Conservation (phyloP, 1,140 invertebrate species). For the Thrips palmi region DNA sequence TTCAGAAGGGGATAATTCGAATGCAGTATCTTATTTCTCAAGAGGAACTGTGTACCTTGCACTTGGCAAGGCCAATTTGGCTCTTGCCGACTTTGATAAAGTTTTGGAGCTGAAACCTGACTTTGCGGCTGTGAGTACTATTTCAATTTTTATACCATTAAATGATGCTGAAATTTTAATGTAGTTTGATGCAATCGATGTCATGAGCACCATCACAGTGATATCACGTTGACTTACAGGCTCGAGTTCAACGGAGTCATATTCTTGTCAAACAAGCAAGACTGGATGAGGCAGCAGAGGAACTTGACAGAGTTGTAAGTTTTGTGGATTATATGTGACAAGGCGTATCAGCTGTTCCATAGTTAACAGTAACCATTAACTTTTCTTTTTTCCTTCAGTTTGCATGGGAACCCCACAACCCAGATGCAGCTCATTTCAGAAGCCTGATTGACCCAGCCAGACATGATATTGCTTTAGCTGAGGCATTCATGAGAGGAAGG, state of each 20-base stretch:
- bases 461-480: slow-evolving; percentile 44
- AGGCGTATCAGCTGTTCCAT: slow-evolving; percentile 4
- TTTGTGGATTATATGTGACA: slow-evolving; percentile 2
- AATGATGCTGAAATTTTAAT: too few relatives aligned
- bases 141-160: slow-evolving; percentile 4
- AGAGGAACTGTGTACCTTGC: slow-evolving; percentile 94
- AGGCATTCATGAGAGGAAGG: slow-evolving; percentile 40
- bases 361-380: slow-evolving; percentile 8
- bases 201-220: too few relatives aligned
- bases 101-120: slow-evolving; percentile 89
- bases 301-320: slow-evolving; percentile 74
- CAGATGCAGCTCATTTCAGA: slow-evolving; percentile 41
- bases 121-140: slow-evolving; percentile 52
- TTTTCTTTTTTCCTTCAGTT: slow-evolving; percentile 32
- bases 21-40: slow-evolving; percentile 90
- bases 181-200: too few relatives aligned
- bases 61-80: slow-evolving; percentile 87
- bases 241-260: slow-evolving; percentile 68
- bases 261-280: slow-evolving; percentile 80
- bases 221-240: slow-evolving; percentile 26
- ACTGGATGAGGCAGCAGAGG: slow-evolving; percentile 59
- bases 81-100: slow-evolving; percentile 79
- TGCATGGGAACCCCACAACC: slow-evolving; percentile 43
- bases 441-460: too few relatives aligned
- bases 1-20: slow-evolving; percentile 84